Evolutionary conservation across 2,797 vertebrate genomes (phyloP), one percentile per base, ranked within the genome.

Genomic region (Gallinago stenura): DNA sequence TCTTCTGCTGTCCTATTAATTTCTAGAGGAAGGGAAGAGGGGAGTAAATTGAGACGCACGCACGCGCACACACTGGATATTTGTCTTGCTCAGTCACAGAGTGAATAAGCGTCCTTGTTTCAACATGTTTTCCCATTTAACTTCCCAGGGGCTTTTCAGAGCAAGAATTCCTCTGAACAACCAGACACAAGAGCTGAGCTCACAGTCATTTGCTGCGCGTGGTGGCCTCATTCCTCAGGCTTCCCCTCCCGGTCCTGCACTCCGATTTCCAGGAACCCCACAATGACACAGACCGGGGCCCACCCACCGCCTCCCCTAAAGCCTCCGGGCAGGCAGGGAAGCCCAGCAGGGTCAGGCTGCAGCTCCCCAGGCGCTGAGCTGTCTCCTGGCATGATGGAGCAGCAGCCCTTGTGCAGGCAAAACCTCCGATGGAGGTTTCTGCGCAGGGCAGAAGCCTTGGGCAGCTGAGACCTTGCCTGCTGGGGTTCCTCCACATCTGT

Each of bases 21-120:
- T 20, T 77, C 8, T 12, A 77, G 28, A 25, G 39, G 35, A 61
- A 60, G 31, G 26, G 46, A 17, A 91, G 70, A 82, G 61, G 39
- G 35, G 56, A 50, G 24, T 81, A 68, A 91, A 87, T 81, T 56
- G 88, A 41, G 30, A 30, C 46, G 20, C 25, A 8, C 8, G 9
- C 60, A 12, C 33, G 17, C 81, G 45, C 80, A 77, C 7, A 25
- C 12, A 18, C 72, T 92, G 79, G 57, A 41, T 96, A 9, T 95
- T 96, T 66, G 79, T 85, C 91, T 92, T 89, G 87, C 90, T 96
- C 96, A 92, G 73, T 90, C 90, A 90, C 71, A 46, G 71, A 33
- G 51, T 91, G 97, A 97, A 97, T 91, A 94, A 89, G 46, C 26
- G 1, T 28, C 93, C 96, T 91, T 97, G 97, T 95, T 95, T 77